Base-by-base conservation (phyloP, 2,113 vertebrate genomes). In the Baryphthengus martii region DNA sequence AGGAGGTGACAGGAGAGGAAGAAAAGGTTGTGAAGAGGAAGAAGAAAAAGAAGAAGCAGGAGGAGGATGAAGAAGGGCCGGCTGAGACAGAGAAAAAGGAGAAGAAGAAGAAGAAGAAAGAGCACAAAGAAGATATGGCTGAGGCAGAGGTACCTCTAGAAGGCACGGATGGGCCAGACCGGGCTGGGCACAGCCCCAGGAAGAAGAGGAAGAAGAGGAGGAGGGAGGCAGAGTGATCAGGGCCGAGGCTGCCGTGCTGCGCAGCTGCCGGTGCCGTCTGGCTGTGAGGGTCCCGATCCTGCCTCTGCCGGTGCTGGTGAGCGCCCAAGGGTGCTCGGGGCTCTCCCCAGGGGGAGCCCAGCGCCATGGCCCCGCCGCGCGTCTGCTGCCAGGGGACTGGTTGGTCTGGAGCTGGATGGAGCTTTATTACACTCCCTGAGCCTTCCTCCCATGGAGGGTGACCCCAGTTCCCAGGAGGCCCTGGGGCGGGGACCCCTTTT, bases 181-280 rank as follows among this genome's bases (percentile, higher is more conserved):
- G 73, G 44, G 40, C 63, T 28, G 68, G 45, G 33, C 59, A 77
- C 55, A 55, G 83, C 25, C 67, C 50, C 80, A 91, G 26, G 72
- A 92, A 80, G 70, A 96, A 77, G 56, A 96, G 5, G 62, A 97
- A 94, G 85, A 96, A 52, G 58, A 90, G 59, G 66, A 97, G 17
- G 85, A 85, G 33, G 17, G 63, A 61, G 9, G 37, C 62, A 7
- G 62, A 94, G 44, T 90, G 74, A 84, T 8, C 47, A 44, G 19
- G 24, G 50, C 33, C 33, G 5, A 19, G 78, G 29, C 42, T 49
- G n/a, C n/a, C n/a, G n/a, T n/a, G n/a, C 0, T 29, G 26, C 2
- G 3, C 33, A 68, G 82, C 31, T 59, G 56, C 78, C 0, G 11
- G 17, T 35, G 9, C 68, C 29, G 2, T 3, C 65, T 33, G 76